Evolutionary conservation across 2,797 vertebrate genomes (phyloP), one percentile per base, ranked within the genome.

Genomic region (Enteromius radiatus): DNA sequence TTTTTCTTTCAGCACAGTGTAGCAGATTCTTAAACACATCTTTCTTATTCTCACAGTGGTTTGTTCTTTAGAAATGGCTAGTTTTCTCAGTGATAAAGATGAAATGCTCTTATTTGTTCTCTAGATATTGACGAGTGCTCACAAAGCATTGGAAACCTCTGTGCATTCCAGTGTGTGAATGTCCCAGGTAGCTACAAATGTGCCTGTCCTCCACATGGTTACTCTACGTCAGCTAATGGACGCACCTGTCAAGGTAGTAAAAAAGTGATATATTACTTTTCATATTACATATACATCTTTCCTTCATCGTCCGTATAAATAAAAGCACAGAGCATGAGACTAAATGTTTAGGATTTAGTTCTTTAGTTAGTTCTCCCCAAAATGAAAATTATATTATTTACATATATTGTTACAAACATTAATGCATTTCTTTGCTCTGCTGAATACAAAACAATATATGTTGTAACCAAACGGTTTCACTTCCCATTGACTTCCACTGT

Each of bases 41-140:
- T 38, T n/a, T 12, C 49, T 74, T 21, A 21, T 36, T 36, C 71
- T 41, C 15, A 41, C 15, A 4, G 11, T 52, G 26, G 52, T 43
- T 76, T 64, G 28, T 77, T 61, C 49, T 76, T 65, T 56, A 63
- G 28, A 63, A 68, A 49, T 26, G 23, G 15, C 15, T 56, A 10
- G 43, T 41, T 28, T 85, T 61, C 41, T 49, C 19, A 19, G 41
- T 63, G 41, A 81, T 38, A 31, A 47, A 56, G 56, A 84, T 28
- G 15, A 31, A 26, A 78, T 47, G 15, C 31, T 63, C 15, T 31
- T 63, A 75, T 78, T 87, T 83, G 81, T 31, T 78, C 56, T 85
- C 6, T 93, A 99, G 98, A 99, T 91, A 97, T 98, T 0, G 96
- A 99, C 0, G 98, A 99, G 88, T 99, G 98, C 52, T 90, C 95